A percentile compares a stretch with the other conserved stretches of the same genome.
Evolutionary conservation across 2,113 vertebrate species (phyloP).

Genomic region (Panurus biarmicus): DNA sequence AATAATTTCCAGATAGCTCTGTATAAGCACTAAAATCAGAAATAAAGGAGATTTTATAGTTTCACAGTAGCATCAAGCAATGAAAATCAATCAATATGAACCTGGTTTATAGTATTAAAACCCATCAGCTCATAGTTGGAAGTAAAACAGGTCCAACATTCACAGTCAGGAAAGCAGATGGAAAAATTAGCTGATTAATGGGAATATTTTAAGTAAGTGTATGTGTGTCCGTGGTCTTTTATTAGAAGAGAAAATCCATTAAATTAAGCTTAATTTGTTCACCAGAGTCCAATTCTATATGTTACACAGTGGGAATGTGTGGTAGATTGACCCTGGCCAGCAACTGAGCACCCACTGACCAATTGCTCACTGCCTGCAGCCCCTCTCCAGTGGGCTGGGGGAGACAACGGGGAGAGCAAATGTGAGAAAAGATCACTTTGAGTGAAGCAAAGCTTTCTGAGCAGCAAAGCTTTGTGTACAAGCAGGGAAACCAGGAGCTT

Average conservation of each 20-base stretch:
- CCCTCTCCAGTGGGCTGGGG: too few relatives aligned
- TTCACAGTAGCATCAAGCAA: background rate
- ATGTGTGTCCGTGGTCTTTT: background rate
- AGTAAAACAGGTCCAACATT: background rate
- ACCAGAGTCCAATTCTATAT: background rate
- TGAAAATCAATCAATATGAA: constrained; percentile 6
- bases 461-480: background rate
- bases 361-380: background rate
- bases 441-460: background rate
- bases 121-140: background rate
- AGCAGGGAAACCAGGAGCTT: background rate
- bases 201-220: background rate
- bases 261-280: background rate
- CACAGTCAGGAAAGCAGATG: background rate
- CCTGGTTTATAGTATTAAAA: background rate
- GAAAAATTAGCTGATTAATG: background rate
- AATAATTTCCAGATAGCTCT: constrained; percentile 5
- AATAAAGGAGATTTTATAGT: constrained; percentile 5
- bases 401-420: background rate
- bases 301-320: background rate
- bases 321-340: background rate
- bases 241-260: background rate
- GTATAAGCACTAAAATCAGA: constrained; percentile 9
- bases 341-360: background rate
- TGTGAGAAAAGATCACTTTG: background rate